Base-by-base conservation (phyloP, 2,888 invertebrate genomes). In the Drosophila conformis region DNA sequence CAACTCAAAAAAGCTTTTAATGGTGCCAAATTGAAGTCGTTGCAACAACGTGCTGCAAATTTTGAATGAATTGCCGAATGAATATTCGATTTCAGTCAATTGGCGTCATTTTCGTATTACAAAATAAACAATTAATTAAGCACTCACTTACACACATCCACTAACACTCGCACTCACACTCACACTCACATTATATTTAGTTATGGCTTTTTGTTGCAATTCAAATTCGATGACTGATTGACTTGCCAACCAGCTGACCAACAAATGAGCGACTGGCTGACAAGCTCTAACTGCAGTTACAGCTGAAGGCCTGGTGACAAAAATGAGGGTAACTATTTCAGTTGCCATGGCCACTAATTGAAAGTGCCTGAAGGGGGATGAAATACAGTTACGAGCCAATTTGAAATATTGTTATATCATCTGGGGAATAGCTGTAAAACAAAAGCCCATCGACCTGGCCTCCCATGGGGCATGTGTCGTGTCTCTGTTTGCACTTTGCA, bases 301-400 rank as follows among this genome's bases (percentile, higher is more conserved):
- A 49, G 11, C 21, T 15, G 7, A 46, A 46, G 25, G 54, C 54
- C 36, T 36, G 36, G 11, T 57, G 49, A 68, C 62, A n/a, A 48
- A 61, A 59, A 63, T 61, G 60, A 25, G 70, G 70, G 62, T 53
- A 72, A 70, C 73, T 78, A 74, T 60, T 70, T 69, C 51, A 76
- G 83, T 84, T 84, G 86, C 76, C 90, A 84, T 84, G 88, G 71
- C 69, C 79, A 84, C 85, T 87, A 84, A 89, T 83, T 84, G 90
- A 85, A 83, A 80, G 57, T 48, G 73, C 54, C 62, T 38, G 46
- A 59, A 57, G 62, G 71, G 86, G 82, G 80, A 68, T 76, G 89
- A 63, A 70, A 42, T 33, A 49, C 40, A 46, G 48, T 62, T 57
- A 38, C 40, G 40, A 36, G 25, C 18, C 38, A 4, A 33, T 60